These are phyloP conservation scores for Ciconia nigra DNA, from an alignment of 2,797 vertebrate species.

Conservation along the genomic window DNA sequence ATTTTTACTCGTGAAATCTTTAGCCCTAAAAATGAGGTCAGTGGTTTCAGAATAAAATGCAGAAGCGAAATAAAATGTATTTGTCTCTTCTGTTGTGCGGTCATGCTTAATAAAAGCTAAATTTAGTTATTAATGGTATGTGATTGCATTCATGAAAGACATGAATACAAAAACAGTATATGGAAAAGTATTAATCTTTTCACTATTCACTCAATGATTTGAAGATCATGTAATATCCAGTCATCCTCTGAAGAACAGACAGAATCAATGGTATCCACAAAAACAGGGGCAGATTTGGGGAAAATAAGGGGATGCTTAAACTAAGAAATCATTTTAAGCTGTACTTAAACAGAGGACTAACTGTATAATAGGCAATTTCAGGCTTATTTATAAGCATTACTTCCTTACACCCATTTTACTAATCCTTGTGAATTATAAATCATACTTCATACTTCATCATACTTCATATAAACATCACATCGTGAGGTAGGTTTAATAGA, in stretches of 20 bases:
- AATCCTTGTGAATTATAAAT: background rate
- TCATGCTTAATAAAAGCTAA: slow-evolving; percentile 10
- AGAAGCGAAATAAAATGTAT: background rate
- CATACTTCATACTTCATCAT: background rate
- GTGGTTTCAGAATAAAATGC: slow-evolving; percentile 28
- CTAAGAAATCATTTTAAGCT: background rate
- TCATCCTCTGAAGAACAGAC: background rate
- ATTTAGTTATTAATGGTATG: background rate
- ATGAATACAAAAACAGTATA: background rate
- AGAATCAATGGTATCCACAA: background rate
- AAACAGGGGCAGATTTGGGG: background rate
- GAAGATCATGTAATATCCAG: background rate
- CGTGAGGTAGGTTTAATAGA: background rate
- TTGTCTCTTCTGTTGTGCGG: background rate
- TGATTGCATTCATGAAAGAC: background rate
- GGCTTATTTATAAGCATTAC: background rate
- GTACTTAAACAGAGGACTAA: background rate
- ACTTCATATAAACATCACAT: background rate
- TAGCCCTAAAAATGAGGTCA: background rate
- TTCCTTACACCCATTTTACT: background rate
- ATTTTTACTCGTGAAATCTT: background rate
- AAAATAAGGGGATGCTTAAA: background rate
- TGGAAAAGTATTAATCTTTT: background rate
- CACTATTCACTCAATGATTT: background rate
- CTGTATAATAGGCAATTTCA: background rate